phyloP scores from a whole-genome alignment of 2,888 invertebrate genomes.

The Eumerus sabulonum region DNA sequence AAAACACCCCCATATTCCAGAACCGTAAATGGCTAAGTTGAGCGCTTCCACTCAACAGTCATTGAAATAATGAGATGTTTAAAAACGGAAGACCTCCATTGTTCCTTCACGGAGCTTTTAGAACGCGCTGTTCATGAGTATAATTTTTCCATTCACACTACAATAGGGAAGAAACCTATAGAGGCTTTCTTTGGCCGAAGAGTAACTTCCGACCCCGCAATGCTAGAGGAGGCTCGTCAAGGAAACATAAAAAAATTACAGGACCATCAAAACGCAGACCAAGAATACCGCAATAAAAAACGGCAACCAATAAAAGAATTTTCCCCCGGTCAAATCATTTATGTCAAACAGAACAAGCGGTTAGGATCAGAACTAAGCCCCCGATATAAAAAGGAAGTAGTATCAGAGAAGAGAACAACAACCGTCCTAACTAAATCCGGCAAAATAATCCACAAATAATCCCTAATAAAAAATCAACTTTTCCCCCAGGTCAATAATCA shows the following conservation, averaged over 20 bases:
- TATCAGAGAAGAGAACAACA: constrained; percentile 32
- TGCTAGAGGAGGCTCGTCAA: constrained; percentile 47
- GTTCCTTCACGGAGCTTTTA: constrained; percentile 55
- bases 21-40: constrained; percentile 55
- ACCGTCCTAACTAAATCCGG: constrained; percentile 37
- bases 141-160: constrained; percentile 46
- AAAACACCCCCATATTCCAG: constrained; percentile 32
- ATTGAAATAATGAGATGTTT: constrained; percentile 64
- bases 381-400: constrained; percentile 48
- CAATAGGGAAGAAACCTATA: constrained; percentile 54
- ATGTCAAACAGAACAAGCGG: constrained; percentile 42
- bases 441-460: constrained; percentile 36
- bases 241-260: constrained; percentile 50
- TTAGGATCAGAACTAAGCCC: constrained; percentile 49
- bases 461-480: constrained; percentile 8
- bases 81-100: constrained; percentile 21
- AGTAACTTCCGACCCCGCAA: constrained; percentile 41
- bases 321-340: constrained; percentile 46
- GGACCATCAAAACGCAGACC: constrained; percentile 47
- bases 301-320: constrained; percentile 49
- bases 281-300: constrained; percentile 56
- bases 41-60: constrained; percentile 64
- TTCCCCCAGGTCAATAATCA: constrained; percentile 4
- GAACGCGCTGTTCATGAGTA: constrained; percentile 54
- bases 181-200: constrained; percentile 54